These are phyloP conservation scores for Flabesymbios commensalis DNA, from an alignment of 2,888 invertebrate species.

Conservation along the genomic window DNA sequence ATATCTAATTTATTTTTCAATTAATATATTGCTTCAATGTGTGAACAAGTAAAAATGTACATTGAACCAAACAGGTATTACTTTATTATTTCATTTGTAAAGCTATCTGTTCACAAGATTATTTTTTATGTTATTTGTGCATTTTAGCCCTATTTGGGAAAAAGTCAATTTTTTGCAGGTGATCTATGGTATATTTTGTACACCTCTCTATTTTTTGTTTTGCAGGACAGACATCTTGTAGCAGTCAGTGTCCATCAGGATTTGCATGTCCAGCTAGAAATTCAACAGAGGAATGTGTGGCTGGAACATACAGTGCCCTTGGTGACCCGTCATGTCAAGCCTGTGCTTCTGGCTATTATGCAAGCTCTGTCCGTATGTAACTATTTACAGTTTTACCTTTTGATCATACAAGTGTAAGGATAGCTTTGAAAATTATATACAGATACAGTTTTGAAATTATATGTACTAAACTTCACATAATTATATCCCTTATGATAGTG, in stretches of 20 bases:
- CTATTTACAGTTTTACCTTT: neutral
- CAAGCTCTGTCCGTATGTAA: constrained; percentile 18
- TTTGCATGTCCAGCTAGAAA: constrained; percentile 43
- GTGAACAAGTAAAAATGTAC: too few relatives aligned
- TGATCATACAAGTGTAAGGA: neutral
- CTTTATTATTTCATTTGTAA: too few relatives aligned
- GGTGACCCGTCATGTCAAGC: constrained; percentile 40
- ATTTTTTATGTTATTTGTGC: too few relatives aligned
- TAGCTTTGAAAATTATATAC: neutral
- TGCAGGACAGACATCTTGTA: constrained; percentile 43
- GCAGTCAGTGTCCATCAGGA: constrained; percentile 44
- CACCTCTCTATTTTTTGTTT: too few relatives aligned
- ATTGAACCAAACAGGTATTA: too few relatives aligned
- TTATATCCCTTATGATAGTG: neutral
- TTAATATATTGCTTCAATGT: too few relatives aligned
- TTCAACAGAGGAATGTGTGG: constrained; percentile 36
- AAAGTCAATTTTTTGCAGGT: too few relatives aligned
- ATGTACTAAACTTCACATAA: neutral
- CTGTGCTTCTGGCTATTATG: constrained; percentile 44
- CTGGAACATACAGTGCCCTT: constrained; percentile 40
- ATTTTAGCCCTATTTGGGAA: too few relatives aligned
- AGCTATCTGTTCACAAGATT: too few relatives aligned
- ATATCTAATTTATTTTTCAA: too few relatives aligned
- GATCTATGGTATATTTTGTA: too few relatives aligned
- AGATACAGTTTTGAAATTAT: neutral